Base-by-base conservation (phyloP, 2,113 vertebrate genomes). In the Enhydra lutris region DNA sequence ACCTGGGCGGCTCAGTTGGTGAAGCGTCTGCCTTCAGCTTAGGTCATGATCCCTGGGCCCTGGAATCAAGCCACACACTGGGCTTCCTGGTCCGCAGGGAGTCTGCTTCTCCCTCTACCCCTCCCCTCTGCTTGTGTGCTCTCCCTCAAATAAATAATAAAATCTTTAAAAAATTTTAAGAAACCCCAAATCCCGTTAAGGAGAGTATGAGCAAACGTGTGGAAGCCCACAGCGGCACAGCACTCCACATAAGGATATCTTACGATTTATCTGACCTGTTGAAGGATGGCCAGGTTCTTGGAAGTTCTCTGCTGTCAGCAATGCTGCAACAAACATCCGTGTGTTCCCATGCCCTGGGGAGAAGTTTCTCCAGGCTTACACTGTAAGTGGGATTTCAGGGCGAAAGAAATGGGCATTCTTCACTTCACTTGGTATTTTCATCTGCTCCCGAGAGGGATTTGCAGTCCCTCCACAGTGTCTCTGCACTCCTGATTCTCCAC, bases 401-500 rank as follows among this genome's bases (percentile, higher is more conserved):
- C 5, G 8, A 20, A 9, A 6, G 8, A 17, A 42, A 31, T 4
- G 34, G 15, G 47, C 20, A 26, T 42, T 65, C 36, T 73, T 2
- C 24, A 34, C 45, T 47, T 73, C 14, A 23, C 36, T 36, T 6
- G 67, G 3, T 65, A 1, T 45, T 61, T 84, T 45, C 10, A 3
- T 61, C 21, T 45, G n/a, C 8, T 29, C 26, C 45, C 42, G 4
- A 1, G 21, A 29, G 52, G 1, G 59, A 17, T 20, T 57, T 52
- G 14, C 7, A 73, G 17, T 7, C 14, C 36, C 24, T 1, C 29
- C 6, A 3, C 34, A 1, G 39, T 1, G 4, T 23, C 76, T 1
- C 20, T 9, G 24, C 4, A 0, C 59, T 59, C 9, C 29, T 6
- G 39, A n/a, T 9, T 7, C 50, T 4, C 57, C 24, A 0, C 4